Base-by-base conservation (phyloP, 1,140 invertebrate genomes). In the Chelonus insularis region DNA sequence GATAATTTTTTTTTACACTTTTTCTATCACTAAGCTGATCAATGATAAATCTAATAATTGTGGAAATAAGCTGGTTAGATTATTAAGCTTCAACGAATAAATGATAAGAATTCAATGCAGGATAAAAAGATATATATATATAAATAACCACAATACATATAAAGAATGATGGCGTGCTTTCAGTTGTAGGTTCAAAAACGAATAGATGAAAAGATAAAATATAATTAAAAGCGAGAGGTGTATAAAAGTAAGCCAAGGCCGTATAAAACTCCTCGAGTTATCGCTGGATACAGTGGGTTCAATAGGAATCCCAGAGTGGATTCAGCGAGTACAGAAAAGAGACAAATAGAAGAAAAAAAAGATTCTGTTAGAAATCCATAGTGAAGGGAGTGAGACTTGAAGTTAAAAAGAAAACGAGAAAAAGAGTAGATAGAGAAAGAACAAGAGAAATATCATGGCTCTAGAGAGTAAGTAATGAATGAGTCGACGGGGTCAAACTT, bases 401-500 rank as follows among this genome's bases (percentile, higher is more conserved):
- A 16, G 43, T 4, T 37, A 1, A 32, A 34, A 18, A 12, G 57
- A 16, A 50, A 64, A 45, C 11, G 21, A 41, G 52, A 47, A 14
- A 29, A 37, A 41, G 39, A 8, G 21, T 3, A 34, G 25, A 47
- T 20, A 50, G 34, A 37, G 37, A 9, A 43, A n/a, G 29, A 39
- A 59, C 14, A 12, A 45, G 54, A 34, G 39, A 57, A 50, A 63
- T 57, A 48, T 43, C 36, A 52, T 34, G 18, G 23, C 34, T 41
- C 37, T 43, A 34, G 36, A 51, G 60, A 50, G 47, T 60, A 57
- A 62, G 70, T 72, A 73, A 75, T 67, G 63, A 72, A 72, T 66
- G 68, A 68, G 62, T 62, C 45, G 57, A 65, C 62, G 65, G 66
- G 63, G 61, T 63, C 63, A 67, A 72, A 73, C 68, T 75, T 76